Evolutionary conservation across 2,888 invertebrate genomes (phyloP), one percentile per base, ranked within the genome.

Genomic region (Netelia fuscicornis): DNA sequence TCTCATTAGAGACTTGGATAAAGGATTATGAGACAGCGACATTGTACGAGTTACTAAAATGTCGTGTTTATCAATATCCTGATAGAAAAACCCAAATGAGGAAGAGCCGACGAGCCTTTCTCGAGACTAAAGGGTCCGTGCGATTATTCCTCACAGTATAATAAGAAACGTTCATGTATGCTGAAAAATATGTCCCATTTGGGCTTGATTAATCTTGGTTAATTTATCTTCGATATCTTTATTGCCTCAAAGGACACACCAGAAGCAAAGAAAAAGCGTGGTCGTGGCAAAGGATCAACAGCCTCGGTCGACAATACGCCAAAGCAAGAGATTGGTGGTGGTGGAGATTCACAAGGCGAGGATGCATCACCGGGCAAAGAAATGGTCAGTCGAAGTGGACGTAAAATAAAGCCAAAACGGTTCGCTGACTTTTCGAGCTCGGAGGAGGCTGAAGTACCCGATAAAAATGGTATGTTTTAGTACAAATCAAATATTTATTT

Each of bases 331-430:
- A 67, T 48, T 8, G 20, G 25, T 6, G 60, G 80, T 6, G 83
- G 56, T 2, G 84, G 76, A 2, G 93, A 93, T 68, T 91, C 92
- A 2, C 94, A 94, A 84, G 95, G 94, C 20, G 94, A 93, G 0
- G 94, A 93, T 0, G 91, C 94, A 0, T 95, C 95, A 20, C 82
- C 85, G 2, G 95, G 95, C 83, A 95, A 95, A 1, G 95, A 96
- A 90, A 92, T 96, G 30, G 95, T 96, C 10, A 96, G 96, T 91
- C 95, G 97, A 81, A 96, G 97, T 89, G 97, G 97, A 0, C 95
- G 97, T 75, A 97, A 97, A 93, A 96, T 97, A 84, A 96, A 97
- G 87, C 96, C 96, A 0, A 97, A 96, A 93, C 91, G 93, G 42
- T 94, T 92, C 80, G 92, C 93, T 13, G 93, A 94, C 80, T 93